Evolutionary conservation across 2,888 invertebrate species (phyloP).

Genomic region (Laspeyria flexula): DNA sequence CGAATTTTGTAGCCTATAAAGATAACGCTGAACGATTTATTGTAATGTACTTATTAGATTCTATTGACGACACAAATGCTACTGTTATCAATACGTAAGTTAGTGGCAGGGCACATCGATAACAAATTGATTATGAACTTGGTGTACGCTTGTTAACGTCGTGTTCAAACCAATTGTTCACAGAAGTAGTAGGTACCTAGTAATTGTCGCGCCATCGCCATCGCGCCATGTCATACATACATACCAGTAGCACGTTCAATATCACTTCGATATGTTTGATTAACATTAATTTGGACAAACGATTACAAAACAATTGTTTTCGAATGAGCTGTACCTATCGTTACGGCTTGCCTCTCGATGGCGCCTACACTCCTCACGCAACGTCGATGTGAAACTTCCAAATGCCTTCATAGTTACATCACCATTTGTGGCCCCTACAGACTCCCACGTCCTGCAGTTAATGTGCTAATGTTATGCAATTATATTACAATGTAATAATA

Average conservation of each 20-base stretch:
- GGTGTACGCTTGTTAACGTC: too few species aligned
- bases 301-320: slow-evolving; percentile 5
- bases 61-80: background rate
- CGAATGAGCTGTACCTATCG: background rate
- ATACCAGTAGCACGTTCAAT: too few species aligned
- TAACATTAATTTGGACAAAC: slow-evolving; percentile 13
- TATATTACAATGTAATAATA: background rate
- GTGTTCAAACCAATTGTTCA: slow-evolving; percentile 10
- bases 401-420: background rate
- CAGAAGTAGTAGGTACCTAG: background rate
- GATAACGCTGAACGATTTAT: background rate
- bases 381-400: slow-evolving; percentile 2
- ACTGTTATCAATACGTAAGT: slow-evolving; percentile 20
- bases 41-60: background rate
- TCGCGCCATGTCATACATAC: too few species aligned
- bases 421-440: background rate
- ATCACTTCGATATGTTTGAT: slow-evolving; percentile 1
- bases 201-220: too few species aligned
- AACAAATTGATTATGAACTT: slow-evolving; percentile 18
- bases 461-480: slow-evolving; percentile 3
- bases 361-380: background rate
- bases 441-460: background rate
- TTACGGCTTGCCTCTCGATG: background rate
- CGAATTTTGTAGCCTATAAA: too few species aligned
- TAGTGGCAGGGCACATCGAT: slow-evolving; percentile 25